These are phyloP conservation scores for Belonocnema kinseyi DNA, from an alignment of 1,140 invertebrate species.

Conservation along the genomic window DNA sequence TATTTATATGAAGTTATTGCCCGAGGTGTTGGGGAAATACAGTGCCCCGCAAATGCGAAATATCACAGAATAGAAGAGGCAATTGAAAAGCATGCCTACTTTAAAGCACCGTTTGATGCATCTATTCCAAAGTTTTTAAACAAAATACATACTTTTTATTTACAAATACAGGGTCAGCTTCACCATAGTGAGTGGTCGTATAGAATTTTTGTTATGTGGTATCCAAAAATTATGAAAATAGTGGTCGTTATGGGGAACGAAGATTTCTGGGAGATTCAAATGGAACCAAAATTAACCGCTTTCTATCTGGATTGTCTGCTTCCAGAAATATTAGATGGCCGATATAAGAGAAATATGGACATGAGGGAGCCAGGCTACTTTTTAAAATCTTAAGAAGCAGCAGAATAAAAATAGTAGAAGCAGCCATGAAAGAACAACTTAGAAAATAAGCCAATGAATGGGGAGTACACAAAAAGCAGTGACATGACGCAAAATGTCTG, in stretches of 20 bases:
- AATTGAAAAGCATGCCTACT: constrained; percentile 21
- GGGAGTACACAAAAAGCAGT: background rate
- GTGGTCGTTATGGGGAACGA: constrained; percentile 40
- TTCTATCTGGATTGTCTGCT: constrained; percentile 60
- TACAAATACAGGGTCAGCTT: constrained; percentile 61
- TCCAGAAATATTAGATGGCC: constrained; percentile 64
- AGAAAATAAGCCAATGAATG: background rate
- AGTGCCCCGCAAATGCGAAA: constrained; percentile 59
- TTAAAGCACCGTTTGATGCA: constrained; percentile 32
- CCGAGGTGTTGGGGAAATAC: constrained; percentile 58
- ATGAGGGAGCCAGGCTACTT: constrained; percentile 56
- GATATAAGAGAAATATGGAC: constrained; percentile 50
- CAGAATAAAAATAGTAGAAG: constrained; percentile 10
- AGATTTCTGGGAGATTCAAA: constrained; percentile 43
- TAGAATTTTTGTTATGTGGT: constrained; percentile 55
- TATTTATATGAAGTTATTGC: background rate
- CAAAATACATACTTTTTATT: constrained; percentile 52
- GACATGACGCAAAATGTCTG: no score
- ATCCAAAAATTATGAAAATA: constrained; percentile 41
- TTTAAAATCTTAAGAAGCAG: constrained; percentile 36
- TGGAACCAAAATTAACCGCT: constrained; percentile 44
- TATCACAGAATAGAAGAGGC: constrained; percentile 34
- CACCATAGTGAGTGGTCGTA: constrained; percentile 48
- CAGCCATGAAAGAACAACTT: background rate
- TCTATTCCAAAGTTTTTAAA: constrained; percentile 48